These are phyloP conservation scores for Amphiprion ocellaris DNA, from an alignment of 2,113 vertebrate species.

Conservation along the genomic window DNA sequence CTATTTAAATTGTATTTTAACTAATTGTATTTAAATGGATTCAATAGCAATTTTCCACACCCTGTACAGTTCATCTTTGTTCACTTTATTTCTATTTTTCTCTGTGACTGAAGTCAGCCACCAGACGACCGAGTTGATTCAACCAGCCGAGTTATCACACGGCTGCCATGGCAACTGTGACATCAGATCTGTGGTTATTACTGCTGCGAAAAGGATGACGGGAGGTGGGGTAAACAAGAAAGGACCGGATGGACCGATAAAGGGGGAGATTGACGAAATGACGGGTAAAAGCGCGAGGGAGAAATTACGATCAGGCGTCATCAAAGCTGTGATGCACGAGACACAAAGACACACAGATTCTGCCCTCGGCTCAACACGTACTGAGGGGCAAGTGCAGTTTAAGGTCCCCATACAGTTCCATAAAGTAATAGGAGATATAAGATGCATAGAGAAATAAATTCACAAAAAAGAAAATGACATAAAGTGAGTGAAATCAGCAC, in stretches of 20 bases:
- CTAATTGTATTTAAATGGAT: too few relatives aligned
- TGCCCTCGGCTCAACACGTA: neutral
- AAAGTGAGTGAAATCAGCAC: too few relatives aligned
- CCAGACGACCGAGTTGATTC: slow-evolving; percentile 7
- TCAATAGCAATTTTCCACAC: too few relatives aligned
- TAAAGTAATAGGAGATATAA: neutral
- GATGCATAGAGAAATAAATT: neutral
- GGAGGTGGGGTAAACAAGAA: slow-evolving; percentile 33
- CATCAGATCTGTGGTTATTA: slow-evolving; percentile 64
- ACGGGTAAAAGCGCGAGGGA: slow-evolving; percentile 6
- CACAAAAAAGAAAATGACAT: too few relatives aligned
- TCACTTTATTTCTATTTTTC: neutral
- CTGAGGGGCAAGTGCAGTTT: neutral
- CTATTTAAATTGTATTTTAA: too few relatives aligned
- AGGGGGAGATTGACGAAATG: slow-evolving; percentile 11
- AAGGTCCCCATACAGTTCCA: neutral
- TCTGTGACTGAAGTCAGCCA: slow-evolving; percentile 19
- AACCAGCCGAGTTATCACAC: slow-evolving; percentile 33
- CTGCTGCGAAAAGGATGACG: slow-evolving; percentile 38
- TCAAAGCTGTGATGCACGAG: neutral
- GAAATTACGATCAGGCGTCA: slow-evolving; percentile 11
- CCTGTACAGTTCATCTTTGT: neutral
- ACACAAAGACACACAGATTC: neutral
- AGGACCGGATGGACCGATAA: slow-evolving; percentile 38
- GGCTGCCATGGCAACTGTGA: slow-evolving; percentile 69